Evolutionary conservation across 2,888 invertebrate genomes (phyloP).

Genomic region (Cinara cedri): DNA sequence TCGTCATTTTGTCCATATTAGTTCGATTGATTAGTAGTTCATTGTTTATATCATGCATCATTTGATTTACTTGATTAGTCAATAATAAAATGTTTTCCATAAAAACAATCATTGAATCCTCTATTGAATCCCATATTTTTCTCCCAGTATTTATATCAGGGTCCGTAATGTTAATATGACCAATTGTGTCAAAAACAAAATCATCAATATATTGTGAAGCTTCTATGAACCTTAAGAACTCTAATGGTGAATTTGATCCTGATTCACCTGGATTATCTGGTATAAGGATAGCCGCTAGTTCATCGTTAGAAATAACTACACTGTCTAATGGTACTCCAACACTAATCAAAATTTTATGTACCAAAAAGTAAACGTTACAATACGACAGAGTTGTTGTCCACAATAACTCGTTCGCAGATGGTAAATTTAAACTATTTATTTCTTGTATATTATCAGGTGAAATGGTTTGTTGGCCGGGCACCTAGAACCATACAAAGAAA

Average conservation of each 20-base stretch:
- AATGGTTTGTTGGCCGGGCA: not conserved
- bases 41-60: not conserved
- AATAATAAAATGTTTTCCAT: not conserved
- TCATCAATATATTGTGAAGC: not conserved
- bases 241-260: not conserved
- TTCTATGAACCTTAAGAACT: constrained; percentile 14
- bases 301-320: not conserved
- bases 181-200: not conserved
- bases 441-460: not conserved
- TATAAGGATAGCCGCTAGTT: not conserved
- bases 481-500: constrained; percentile 13
- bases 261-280: not conserved
- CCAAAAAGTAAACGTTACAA: constrained; percentile 10
- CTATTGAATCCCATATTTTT: not conserved
- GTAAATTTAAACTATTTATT: not conserved
- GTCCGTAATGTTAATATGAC: not conserved
- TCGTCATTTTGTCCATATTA: not conserved
- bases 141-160: not conserved
- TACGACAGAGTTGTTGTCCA: constrained; percentile 23
- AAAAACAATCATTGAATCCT: not conserved
- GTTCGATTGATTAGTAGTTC: not conserved
- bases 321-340: not conserved
- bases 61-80: not conserved
- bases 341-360: constrained; percentile 5
- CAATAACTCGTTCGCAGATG: constrained; percentile 12